Evolutionary conservation across 1,140 invertebrate species (phyloP).

Genomic region (Rhyacophila brunnea): DNA sequence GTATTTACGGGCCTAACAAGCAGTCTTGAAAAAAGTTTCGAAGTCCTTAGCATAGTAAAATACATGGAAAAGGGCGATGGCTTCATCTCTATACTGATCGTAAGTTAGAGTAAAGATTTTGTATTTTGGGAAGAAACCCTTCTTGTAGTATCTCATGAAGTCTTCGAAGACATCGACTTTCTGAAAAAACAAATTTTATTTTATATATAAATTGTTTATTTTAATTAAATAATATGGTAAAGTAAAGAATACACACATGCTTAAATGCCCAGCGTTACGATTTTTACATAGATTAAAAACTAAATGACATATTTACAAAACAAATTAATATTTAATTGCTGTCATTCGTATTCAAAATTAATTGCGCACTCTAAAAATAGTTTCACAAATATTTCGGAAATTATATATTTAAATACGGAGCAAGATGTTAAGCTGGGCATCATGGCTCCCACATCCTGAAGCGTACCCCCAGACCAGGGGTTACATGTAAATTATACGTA

Average conservation of each 20-base stretch:
- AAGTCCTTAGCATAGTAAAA: slow-evolving; percentile 60
- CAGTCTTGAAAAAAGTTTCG: slow-evolving; percentile 62
- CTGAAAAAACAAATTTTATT: slow-evolving; percentile 36
- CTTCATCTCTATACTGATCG: slow-evolving; percentile 50
- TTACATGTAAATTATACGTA: no score
- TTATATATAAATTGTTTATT: not conserved
- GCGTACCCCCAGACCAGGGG: no score
- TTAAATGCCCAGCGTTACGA: not conserved
- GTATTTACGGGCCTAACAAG: slow-evolving; percentile 57
- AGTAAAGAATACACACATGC: not conserved
- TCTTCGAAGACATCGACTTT: slow-evolving; percentile 52
- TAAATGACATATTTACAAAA: not conserved
- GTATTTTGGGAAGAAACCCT: slow-evolving; percentile 49
- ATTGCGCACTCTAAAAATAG: no score
- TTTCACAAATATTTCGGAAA: no score
- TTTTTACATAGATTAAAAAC: not conserved
- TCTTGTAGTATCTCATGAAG: slow-evolving; percentile 54
- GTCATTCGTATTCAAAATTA: no score
- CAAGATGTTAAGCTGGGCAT: no score
- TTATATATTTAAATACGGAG: no score
- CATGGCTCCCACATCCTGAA: no score
- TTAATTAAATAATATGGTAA: not conserved
- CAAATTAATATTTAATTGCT: not conserved
- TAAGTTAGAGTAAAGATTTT: slow-evolving; percentile 57
- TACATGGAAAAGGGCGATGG: slow-evolving; percentile 48